Percentiles rank a stretch among this genome's conserved stretches.
Conservation (phyloP, 2,888 invertebrate species). For the Auanema freiburgensis region DNA sequence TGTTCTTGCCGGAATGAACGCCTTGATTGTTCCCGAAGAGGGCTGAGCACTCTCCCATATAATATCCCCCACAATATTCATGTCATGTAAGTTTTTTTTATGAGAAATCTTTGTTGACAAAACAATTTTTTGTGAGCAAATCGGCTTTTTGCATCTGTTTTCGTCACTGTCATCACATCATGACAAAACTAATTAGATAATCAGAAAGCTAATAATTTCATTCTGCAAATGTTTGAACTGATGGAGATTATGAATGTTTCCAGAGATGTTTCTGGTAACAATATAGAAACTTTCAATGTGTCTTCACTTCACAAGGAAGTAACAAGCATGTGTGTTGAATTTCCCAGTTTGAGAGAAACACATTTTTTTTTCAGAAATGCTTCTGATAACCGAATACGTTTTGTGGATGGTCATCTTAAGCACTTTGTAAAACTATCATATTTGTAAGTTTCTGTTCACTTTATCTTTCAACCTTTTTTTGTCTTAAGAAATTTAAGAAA, state of each 20-base stretch:
- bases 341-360: no score
- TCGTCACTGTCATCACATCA: not conserved
- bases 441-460: conserved; percentile 26
- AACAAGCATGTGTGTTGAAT: conserved; percentile 7
- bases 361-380: conserved; percentile 31
- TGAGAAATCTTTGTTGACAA: not conserved
- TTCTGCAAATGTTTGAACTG: not conserved
- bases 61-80: conserved; percentile 34
- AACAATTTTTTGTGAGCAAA: not conserved
- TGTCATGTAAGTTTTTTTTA: conserved; percentile 15
- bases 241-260: not conserved
- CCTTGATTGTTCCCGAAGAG: conserved; percentile 38
- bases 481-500: conserved; percentile 37
- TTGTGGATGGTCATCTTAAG: conserved; percentile 30
- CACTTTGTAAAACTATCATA: conserved; percentile 28
- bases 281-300: conserved; percentile 31
- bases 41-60: conserved; percentile 29
- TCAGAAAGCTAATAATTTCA: not conserved
- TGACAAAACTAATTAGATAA: not conserved
- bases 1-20: conserved; percentile 34
- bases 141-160: not conserved
- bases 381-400: conserved; percentile 36
- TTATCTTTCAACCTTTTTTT: not conserved
- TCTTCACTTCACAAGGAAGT: conserved; percentile 18
- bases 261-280: conserved; percentile 35